Base-by-base conservation (phyloP, 2,888 invertebrate genomes). In the Junonia oenone region DNA sequence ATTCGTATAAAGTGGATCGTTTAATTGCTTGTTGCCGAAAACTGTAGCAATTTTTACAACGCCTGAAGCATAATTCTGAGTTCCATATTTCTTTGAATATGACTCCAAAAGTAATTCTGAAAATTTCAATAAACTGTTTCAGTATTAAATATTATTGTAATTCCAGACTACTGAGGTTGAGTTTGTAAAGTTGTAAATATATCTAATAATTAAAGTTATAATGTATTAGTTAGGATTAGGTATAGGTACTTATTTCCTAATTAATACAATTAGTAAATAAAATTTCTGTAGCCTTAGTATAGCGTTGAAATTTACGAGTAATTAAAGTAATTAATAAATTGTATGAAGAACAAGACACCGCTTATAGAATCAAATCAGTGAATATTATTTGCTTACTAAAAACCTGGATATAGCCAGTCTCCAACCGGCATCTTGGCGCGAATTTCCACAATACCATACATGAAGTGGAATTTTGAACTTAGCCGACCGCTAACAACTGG, bases 381-480 rank as follows among this genome's bases (percentile, higher is more conserved):
- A 37, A 37, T 4, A 4, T 22, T n/a, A 29, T 6, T n/a, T 27
- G 26, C 9, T 40, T 6, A 47, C 17, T 27, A 49, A 1, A 37
- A 45, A 79, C 82, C 82, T 68, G 95, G 80, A 62, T 89, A 91
- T 0, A 95, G 63, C 84, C 95, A 96, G 72, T 95, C 94, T 0
- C 95, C 95, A 59, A 88, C 87, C 0, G 95, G 95, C 27, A 96
- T 69, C 72, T 93, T 94, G 0, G 95, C 95, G 11, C 91, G 88
- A 6, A 95, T 84, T 66, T 93, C 91, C 11, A 95, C 83, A 40
- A 82, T 91, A 6, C 95, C 95, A 69, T 94, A 95, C 11, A 90
- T 88, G 66, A 95, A 95, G 2, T 90, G 90, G 67, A 95, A 93
- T 0, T 78, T 82, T 63, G 91, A 93, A 1, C 93, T 93, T 9